phyloP scores from a whole-genome alignment of 2,113 vertebrate species.

The Leptobrachium leishanense region DNA sequence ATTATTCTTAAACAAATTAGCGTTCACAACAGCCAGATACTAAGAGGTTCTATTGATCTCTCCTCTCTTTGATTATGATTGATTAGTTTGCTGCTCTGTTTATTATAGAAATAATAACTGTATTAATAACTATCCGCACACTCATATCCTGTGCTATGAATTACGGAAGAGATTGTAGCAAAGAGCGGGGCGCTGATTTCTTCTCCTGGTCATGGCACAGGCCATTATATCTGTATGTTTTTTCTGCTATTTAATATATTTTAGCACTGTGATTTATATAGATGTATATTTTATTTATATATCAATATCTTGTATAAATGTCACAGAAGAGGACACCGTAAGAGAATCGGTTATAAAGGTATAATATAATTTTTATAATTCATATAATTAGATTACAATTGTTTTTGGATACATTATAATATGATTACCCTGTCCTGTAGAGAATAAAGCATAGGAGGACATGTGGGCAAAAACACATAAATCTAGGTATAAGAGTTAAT shows the following conservation, averaged over 20 bases:
- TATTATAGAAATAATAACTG: conserved; percentile 44
- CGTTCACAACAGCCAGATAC: conserved; percentile 20
- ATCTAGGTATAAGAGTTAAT: no score
- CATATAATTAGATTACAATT: no score
- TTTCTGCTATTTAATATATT: not conserved
- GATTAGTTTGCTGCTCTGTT: conserved; percentile 37
- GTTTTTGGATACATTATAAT: no score
- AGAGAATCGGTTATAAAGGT: no score
- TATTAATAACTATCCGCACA: conserved; percentile 41
- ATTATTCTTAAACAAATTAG: conserved; percentile 47
- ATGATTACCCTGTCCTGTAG: no score
- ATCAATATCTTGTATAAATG: no score
- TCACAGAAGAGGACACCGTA: no score
- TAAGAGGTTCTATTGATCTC: conserved; percentile 36
- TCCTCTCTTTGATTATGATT: conserved; percentile 38
- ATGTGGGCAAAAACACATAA: no score
- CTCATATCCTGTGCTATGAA: conserved; percentile 24
- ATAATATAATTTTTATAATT: no score
- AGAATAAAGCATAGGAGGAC: no score
- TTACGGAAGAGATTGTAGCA: conserved; percentile 1
- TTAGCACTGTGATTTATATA: not conserved
- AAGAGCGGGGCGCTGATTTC: not conserved
- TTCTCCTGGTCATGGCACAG: not conserved
- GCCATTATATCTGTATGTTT: no score
- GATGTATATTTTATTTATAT: no score